A percentile compares a stretch with the other conserved stretches of the same genome.
Evolutionary conservation across 2,113 vertebrate species (phyloP).

Genomic region (Oncorhynchus tshawytscha): DNA sequence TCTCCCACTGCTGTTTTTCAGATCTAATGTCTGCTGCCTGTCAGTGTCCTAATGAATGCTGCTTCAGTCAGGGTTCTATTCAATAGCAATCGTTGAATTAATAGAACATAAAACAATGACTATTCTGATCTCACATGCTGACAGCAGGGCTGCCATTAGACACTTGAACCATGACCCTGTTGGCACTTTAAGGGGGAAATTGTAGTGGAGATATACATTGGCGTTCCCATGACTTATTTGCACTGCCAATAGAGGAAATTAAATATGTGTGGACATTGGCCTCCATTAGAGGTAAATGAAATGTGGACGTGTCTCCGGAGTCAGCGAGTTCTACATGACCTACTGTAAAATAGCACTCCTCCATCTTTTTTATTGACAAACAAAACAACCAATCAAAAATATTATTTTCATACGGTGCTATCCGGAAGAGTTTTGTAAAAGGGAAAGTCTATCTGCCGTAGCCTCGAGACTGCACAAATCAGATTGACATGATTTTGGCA

Average conservation of each 20-base stretch:
- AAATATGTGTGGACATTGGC: not conserved
- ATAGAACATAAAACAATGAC: conserved; percentile 24
- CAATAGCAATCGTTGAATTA: conserved; percentile 25
- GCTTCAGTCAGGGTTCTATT: conserved; percentile 8
- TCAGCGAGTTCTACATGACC: not conserved
- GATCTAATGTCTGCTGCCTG: conserved; percentile 20
- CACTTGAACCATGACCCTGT: not conserved
- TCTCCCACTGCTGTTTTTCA: conserved; percentile 4
- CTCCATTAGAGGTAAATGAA: not conserved
- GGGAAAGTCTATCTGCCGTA: too few species aligned
- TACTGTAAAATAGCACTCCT: not conserved
- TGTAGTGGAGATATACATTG: not conserved
- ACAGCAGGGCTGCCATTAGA: not conserved
- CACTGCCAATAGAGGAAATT: conserved; percentile 8
- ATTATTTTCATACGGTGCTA: not conserved
- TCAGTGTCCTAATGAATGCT: conserved; percentile 24
- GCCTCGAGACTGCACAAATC: not conserved
- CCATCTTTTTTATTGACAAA: not conserved
- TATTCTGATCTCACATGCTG: conserved; percentile 1
- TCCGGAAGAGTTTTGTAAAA: too few species aligned
- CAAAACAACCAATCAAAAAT: not conserved
- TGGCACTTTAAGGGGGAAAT: conserved; percentile 7
- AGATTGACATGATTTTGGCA: not conserved
- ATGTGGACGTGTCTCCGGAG: not conserved
- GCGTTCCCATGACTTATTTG: conserved; percentile 1